Percentiles rank a stretch among this genome's conserved stretches.
phyloP scores from a whole-genome alignment of 2,888 invertebrate species.

The Ramazzottius varieornatus region DNA sequence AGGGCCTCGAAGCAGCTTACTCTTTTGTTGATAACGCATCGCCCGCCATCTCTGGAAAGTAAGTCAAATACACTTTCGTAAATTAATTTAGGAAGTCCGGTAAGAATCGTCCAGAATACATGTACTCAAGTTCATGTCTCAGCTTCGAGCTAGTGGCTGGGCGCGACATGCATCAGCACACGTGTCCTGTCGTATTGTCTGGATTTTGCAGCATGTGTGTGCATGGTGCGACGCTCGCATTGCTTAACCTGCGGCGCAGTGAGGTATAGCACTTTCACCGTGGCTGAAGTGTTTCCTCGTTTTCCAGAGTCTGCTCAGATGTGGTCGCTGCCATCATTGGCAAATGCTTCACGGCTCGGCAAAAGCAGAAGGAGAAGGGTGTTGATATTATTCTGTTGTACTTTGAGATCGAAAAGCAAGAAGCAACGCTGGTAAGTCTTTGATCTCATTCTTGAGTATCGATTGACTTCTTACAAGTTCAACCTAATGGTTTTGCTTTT shows the following conservation, averaged over 20 bases:
- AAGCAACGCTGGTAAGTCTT: conserved; percentile 34
- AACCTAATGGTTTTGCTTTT: conserved; percentile 7
- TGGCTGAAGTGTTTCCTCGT: background rate
- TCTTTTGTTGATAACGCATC: conserved; percentile 65
- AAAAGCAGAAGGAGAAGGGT: conserved; percentile 68
- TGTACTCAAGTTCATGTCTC: too few species aligned
- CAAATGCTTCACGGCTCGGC: conserved; percentile 71
- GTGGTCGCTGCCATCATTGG: conserved; percentile 60
- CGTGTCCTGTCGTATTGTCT: background rate
- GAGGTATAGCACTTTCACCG: too few species aligned
- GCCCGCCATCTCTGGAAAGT: conserved; percentile 30
- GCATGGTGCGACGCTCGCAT: background rate
- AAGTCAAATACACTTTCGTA: conserved; percentile 14
- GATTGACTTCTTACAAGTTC: background rate
- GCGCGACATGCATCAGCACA: background rate
- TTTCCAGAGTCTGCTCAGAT: conserved; percentile 46
- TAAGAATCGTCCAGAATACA: too few species aligned
- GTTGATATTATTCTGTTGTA: conserved; percentile 70
- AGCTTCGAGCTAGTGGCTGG: too few species aligned
- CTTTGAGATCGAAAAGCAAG: conserved; percentile 81
- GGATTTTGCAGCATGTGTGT: background rate
- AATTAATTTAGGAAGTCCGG: too few species aligned
- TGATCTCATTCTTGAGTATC: conserved; percentile 4
- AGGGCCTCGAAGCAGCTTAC: conserved; percentile 66
- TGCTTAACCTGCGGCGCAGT: too few species aligned